Percentiles rank a stretch among this genome's conserved stretches.
Conservation (phyloP, 2,797 vertebrate species). For the Lindbergichthys nudifrons region DNA sequence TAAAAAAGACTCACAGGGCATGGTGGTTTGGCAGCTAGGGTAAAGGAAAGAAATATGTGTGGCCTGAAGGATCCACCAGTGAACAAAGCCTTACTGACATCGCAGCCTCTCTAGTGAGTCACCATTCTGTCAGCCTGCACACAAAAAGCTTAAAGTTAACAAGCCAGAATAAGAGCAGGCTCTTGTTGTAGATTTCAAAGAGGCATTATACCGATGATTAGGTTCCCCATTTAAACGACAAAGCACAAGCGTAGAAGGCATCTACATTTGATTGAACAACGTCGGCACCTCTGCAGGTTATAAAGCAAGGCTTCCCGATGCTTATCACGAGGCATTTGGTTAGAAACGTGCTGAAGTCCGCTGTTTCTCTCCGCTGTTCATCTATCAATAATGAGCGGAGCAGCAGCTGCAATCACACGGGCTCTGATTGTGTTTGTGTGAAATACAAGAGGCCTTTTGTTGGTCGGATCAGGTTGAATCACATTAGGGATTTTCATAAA, state of each 20-base stretch:
- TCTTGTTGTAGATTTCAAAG: conserved; percentile 15
- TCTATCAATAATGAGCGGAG: conserved; percentile 72
- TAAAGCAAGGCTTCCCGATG: conserved; percentile 46
- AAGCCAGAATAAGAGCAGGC: conserved; percentile 33
- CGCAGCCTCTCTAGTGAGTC: conserved; percentile 31
- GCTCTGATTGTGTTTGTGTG: conserved; percentile 66
- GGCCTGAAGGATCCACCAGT: conserved; percentile 44
- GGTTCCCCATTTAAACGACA: conserved; percentile 32
- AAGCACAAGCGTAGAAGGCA: conserved; percentile 19
- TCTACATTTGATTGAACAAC: conserved; percentile 13
- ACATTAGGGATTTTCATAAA: conserved; percentile 75
- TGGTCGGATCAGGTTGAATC: conserved; percentile 69
- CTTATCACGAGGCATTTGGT: conserved; percentile 58
- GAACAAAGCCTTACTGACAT: conserved; percentile 32
- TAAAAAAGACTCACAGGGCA: conserved; percentile 23
- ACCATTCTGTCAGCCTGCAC: conserved; percentile 26
- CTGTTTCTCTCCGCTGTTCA: conserved; percentile 67
- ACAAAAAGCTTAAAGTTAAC: conserved; percentile 36
- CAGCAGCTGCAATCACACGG: conserved; percentile 61
- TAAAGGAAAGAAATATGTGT: conserved; percentile 31
- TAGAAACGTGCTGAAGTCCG: conserved; percentile 53
- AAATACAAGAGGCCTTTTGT: conserved; percentile 72
- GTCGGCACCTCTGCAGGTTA: conserved; percentile 34
- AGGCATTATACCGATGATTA: conserved; percentile 27
- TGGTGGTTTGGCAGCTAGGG: conserved; percentile 30